Evolutionary conservation across 2,888 invertebrate species (phyloP), one percentile per base, ranked within the genome.

Genomic region (Caenorhabditis drosophilae): DNA sequence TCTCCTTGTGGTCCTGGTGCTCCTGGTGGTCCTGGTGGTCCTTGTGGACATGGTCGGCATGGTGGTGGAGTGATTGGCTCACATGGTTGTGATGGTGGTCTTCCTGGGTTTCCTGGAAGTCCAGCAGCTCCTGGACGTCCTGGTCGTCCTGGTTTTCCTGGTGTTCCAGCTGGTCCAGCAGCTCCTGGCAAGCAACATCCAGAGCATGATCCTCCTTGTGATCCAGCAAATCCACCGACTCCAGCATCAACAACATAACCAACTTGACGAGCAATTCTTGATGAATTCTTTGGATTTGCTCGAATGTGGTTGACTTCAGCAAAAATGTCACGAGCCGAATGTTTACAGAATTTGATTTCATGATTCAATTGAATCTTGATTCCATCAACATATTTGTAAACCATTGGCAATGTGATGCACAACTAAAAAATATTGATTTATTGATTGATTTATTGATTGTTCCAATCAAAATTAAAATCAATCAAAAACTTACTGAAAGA

Each of bases 121-220:
- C 75, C 75, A 38, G 75, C 70, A 36, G 73, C 67, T 57, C 74
- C 74, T 50, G 54, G 61, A 25, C 62, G 46, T 61, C 67, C 64
- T 46, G 70, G 59, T 41, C 72, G 50, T 63, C 72, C 72, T 49
- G 72, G 72, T 22, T 63, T 69, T 69, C 72, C 72, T 42, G 72
- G 69, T 7, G 60, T 60, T 63, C 73, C 73, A 20, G 61, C 68
- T 36, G 73, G 66, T 47, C 72, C 72, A 40, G 72, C 58, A 11
- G 72, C 51, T 59, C 72, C 72, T 38, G 72, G 72, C 42, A 78
- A 71, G 58, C 80, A 80, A 60, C 80, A 80, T 42, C 72, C 71
- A 34, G 69, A 67, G 61, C 80, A 80, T 26, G 50, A 50, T 40
- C 50, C 50, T 38, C 38, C 48, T 26, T 38, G 40, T 2, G 20